Evolutionary conservation across 1,140 invertebrate genomes (phyloP), one percentile per base, ranked within the genome.

Genomic region (Paramacrobiotus metropolitanus): DNA sequence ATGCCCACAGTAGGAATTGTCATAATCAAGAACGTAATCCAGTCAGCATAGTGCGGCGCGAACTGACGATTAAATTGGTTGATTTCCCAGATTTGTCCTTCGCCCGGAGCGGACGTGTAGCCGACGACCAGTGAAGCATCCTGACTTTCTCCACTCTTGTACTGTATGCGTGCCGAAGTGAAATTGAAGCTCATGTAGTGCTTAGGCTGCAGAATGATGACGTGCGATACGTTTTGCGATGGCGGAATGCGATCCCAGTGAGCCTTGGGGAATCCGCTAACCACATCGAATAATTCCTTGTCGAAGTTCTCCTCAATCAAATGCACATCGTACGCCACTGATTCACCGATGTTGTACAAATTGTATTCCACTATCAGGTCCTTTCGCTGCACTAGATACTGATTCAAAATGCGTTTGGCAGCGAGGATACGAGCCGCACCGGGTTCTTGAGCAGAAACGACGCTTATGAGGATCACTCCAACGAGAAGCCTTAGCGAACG

Each of bases 1-100:
- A 55, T 55, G 48, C 48, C 48, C 15, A 55, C 48, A 4, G 48
- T 55, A 0, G 48, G 48, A 28, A 55, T 24, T 9, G 15, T 20
- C 48, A 55, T 55, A 24, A 55, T 55, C 48, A 55, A 55, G 28
- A 55, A 55, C 4, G 48, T 55, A 28, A 55, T 55, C 48, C 48
- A 55, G 48, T 55, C 48, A 28, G 48, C 48, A 24, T 55, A 55
- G 28, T 55, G 48, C 15, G 48, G 48, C 15, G 48, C 48, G 48
- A 55, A 55, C 15, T 20, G 48, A 9, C 48, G 48, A 28, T 55
- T 55, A 24, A 55, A 55, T 4, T 55, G 48, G 24, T 55, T 55
- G 24, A 28, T 55, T 28, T 55, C 48, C 48, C 48, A 55, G 48
- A 55, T 55, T 55, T 55, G 48, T 15, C 48, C 48, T 15, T 55